phyloP scores from a whole-genome alignment of 1,140 invertebrate genomes.

The Chironomus striatipennis region DNA sequence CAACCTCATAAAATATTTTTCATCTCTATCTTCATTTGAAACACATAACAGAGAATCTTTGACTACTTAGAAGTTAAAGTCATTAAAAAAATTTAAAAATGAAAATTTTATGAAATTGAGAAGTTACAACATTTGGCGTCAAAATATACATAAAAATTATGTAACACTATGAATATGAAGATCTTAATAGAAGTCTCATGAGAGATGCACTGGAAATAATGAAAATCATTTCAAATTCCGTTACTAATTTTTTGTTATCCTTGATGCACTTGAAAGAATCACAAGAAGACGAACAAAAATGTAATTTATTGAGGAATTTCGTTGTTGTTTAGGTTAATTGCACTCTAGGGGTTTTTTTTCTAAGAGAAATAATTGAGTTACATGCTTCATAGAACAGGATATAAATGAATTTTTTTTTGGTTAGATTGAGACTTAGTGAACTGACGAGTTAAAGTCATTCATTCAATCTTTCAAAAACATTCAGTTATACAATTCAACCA shows the following conservation, averaged over 20 bases:
- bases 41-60: no score
- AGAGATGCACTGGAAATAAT: no score
- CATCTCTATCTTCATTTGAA: no score
- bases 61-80: background rate
- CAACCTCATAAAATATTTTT: no score
- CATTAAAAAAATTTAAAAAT: background rate
- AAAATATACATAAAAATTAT: constrained; percentile 10
- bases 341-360: background rate
- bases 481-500: no score
- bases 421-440: no score
- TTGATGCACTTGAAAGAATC: background rate
- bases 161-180: background rate
- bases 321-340: background rate
- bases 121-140: background rate
- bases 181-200: background rate
- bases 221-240: background rate
- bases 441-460: no score
- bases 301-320: no score
- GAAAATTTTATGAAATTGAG: background rate
- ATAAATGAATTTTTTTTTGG: no score
- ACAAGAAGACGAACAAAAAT: background rate
- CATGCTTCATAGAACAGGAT: no score
- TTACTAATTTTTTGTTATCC: background rate
- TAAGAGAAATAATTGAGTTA: no score
- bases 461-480: no score